These are phyloP conservation scores for Odontamblyopus lacepedii DNA, from an alignment of 2,797 vertebrate genomes.

Conservation along the genomic window DNA sequence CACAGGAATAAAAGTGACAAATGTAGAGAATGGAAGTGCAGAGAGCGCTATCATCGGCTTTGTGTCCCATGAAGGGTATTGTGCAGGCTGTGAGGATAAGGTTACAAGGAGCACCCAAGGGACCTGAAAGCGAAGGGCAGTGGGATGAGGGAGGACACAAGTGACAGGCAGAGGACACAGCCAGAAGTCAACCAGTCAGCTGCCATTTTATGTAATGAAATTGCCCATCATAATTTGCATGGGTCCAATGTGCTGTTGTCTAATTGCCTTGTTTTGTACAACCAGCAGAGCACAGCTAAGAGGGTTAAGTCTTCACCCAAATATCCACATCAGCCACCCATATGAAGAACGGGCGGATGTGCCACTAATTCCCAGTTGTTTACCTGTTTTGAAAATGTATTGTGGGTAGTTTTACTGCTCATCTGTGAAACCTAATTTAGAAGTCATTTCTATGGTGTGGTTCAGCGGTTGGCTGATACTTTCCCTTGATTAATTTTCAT, in stretches of 20 bases:
- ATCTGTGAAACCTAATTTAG: neutral
- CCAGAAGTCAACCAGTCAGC: slow-evolving; percentile 22
- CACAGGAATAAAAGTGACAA: slow-evolving; percentile 75
- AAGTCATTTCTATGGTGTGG: neutral
- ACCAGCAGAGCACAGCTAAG: slow-evolving; percentile 7
- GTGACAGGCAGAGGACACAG: slow-evolving; percentile 72
- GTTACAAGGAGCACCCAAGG: slow-evolving; percentile 64
- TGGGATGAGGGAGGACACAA: slow-evolving; percentile 67
- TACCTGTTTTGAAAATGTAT: slow-evolving; percentile 1
- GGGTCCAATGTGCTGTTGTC: neutral
- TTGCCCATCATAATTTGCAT: slow-evolving; percentile 10
- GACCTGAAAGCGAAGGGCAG: slow-evolving; percentile 68
- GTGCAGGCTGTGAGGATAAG: slow-evolving; percentile 65
- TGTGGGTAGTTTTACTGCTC: slow-evolving; percentile 8
- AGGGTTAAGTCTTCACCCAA: neutral
- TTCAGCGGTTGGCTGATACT: neutral
- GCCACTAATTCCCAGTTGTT: neutral
- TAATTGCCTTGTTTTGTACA: slow-evolving; percentile 16
- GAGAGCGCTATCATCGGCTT: slow-evolving; percentile 64
- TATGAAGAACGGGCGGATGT: neutral
- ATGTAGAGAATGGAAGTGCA: slow-evolving; percentile 67
- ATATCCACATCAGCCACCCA: neutral
- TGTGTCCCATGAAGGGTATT: slow-evolving; percentile 74
- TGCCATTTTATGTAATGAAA: slow-evolving; percentile 20
- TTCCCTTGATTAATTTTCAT: neutral